Conservation (phyloP, 2,797 vertebrate genomes). For the Neomorphus geoffroyi region DNA sequence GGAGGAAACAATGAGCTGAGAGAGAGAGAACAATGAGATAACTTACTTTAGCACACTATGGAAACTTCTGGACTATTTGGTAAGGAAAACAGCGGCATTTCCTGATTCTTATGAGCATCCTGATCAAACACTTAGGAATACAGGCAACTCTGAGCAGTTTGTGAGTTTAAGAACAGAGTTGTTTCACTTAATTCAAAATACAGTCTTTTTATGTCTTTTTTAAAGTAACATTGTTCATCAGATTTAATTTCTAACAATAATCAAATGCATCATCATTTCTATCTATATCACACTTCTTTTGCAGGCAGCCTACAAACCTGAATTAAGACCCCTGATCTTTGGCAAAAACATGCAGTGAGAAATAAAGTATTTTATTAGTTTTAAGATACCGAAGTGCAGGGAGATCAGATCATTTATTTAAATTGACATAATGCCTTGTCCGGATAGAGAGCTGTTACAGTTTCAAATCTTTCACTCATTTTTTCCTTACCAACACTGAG, state of each 20-base stretch:
- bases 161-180: neutral
- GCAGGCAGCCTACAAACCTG: neutral
- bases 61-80: neutral
- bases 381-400: neutral
- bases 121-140: neutral
- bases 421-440: neutral
- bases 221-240: neutral
- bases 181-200: neutral
- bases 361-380: neutral
- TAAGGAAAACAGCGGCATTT: neutral
- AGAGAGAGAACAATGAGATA: neutral
- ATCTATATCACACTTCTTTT: neutral
- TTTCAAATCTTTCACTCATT: too few species aligned
- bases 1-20: neutral
- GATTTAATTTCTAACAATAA: constrained; percentile 24
- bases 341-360: neutral
- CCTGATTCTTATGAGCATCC: neutral
- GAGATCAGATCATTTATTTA: neutral
- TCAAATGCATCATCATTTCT: neutral
- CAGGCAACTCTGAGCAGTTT: neutral
- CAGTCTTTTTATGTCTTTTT: neutral
- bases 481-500: too few species aligned
- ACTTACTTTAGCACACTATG: neutral
- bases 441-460: too few species aligned
- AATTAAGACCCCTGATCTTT: neutral